Evolutionary conservation across 2,888 invertebrate genomes (phyloP).

Genomic region (Tinea semifulvella): DNA sequence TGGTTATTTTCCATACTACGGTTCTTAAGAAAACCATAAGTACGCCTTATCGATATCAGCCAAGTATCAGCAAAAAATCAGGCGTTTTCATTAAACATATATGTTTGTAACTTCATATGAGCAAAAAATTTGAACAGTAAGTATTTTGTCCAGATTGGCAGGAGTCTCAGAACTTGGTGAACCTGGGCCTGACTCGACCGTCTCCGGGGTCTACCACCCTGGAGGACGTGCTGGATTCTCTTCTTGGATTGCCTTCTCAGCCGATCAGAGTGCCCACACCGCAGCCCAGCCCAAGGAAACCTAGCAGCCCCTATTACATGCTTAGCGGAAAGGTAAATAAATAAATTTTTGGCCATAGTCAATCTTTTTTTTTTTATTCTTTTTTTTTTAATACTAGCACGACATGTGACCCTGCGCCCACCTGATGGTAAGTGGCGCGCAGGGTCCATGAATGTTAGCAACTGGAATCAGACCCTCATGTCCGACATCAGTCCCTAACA

Average conservation of each 20-base stretch:
- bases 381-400: too few relatives aligned
- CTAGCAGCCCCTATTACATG: slow-evolving; percentile 55
- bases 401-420: too few relatives aligned
- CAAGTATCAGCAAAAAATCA: too few relatives aligned
- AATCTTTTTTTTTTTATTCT: too few relatives aligned
- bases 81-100: not conserved
- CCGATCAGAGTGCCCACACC: slow-evolving; percentile 81
- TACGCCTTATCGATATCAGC: too few relatives aligned
- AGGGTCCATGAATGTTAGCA: too few relatives aligned
- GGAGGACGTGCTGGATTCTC: slow-evolving; percentile 93
- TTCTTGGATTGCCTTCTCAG: slow-evolving; percentile 81
- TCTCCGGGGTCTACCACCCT: slow-evolving; percentile 86
- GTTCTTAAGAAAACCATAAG: too few relatives aligned
- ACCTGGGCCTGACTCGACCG: slow-evolving; percentile 68
- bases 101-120: not conserved
- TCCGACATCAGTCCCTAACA: too few relatives aligned
- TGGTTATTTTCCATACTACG: too few relatives aligned
- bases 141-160: slow-evolving; percentile 47
- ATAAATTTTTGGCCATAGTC: not conserved
- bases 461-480: too few relatives aligned
- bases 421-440: too few relatives aligned
- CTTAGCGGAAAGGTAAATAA: slow-evolving; percentile 53
- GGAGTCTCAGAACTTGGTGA: slow-evolving; percentile 54
- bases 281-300: slow-evolving; percentile 60
- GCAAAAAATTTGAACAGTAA: not conserved